Base-by-base conservation (phyloP, 2,113 vertebrate genomes). In the Semicossyphus pulcher region DNA sequence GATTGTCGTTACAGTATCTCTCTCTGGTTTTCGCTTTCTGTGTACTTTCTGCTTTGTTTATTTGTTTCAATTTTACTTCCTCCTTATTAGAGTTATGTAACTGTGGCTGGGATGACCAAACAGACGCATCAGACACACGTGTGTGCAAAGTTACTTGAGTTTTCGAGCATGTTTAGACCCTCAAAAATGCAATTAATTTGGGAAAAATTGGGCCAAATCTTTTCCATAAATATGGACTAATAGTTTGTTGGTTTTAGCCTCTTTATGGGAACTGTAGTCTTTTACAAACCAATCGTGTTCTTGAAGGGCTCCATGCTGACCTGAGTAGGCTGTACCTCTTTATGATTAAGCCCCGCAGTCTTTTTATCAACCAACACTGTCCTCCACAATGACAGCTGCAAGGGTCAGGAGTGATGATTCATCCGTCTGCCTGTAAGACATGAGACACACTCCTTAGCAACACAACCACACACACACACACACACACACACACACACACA, bases 391-490 rank as follows among this genome's bases (percentile, higher is more conserved):
- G 67, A 51, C 47, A 31, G 57, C 51, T 63, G 26, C 21, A 45
- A 63, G 47, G 34, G 29, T 69, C 25, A 51, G 59, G 52, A 29
- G 15, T 48, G 20, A 73, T 68, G 10, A 29, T 28, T 32, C 0
- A 65, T 54, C 48, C 23, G 23, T 64, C 26, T 62, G 51, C 45
- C 32, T 68, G 44, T 8, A 59, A 42, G 44, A 63, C 34, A 26
- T 1, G 4, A 37, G 39, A 53, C 61, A n/a, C 61, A n/a, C 23
- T 49, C 25, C 54, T 20, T 59, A 32, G 15, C 29, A 65, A 58
- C 67, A 9, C 56, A 65, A 60, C 64, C 15, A 42, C 31, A 49
- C 26, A 36, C 36, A 59, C 10, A 68, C 10, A 32, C 14, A 44
- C 18, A 56, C 14, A 26, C 15, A 44, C 34, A 41, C 11, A 16